Percentiles rank a stretch among this genome's conserved stretches.
These are phyloP conservation scores for Babyrousa celebensis DNA, from an alignment of 2,797 vertebrate species.

Conservation along the genomic window DNA sequence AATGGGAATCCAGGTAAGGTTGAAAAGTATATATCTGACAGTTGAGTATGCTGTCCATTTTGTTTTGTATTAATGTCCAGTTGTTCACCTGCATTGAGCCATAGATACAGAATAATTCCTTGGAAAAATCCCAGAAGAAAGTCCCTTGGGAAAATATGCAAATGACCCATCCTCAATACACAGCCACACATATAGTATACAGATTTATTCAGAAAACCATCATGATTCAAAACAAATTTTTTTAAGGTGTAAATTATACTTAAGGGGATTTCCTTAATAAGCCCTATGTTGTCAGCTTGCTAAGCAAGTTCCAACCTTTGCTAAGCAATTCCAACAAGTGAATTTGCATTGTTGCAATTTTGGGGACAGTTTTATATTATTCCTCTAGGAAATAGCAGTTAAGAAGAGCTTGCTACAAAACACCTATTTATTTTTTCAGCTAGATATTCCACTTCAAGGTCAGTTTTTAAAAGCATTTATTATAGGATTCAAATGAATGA, in stretches of 20 bases:
- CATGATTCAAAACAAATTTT: background rate
- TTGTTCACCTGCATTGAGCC: background rate
- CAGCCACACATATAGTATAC: background rate
- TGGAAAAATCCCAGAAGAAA: slow-evolving; percentile 29
- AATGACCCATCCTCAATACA: background rate
- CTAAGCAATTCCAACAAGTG: slow-evolving; percentile 61
- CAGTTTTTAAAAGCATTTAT: slow-evolving; percentile 24
- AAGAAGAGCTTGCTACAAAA: background rate
- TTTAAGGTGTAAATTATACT: background rate
- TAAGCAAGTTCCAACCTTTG: slow-evolving; percentile 59
- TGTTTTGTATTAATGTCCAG: slow-evolving; percentile 31
- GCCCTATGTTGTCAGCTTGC: background rate
- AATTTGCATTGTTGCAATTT: background rate
- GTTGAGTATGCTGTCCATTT: background rate
- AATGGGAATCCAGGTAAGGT: background rate
- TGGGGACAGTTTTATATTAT: background rate
- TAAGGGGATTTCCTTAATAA: slow-evolving; percentile 20
- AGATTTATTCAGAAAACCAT: background rate
- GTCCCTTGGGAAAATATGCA: background rate
- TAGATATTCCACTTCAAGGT: slow-evolving; percentile 37
- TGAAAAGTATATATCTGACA: background rate
- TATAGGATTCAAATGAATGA: slow-evolving; percentile 41
- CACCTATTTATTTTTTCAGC: slow-evolving; percentile 44
- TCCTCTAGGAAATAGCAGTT: background rate
- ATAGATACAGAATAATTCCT: background rate